Evolutionary conservation across 2,113 vertebrate genomes (phyloP).

Genomic region (Urocitellus parryii): DNA sequence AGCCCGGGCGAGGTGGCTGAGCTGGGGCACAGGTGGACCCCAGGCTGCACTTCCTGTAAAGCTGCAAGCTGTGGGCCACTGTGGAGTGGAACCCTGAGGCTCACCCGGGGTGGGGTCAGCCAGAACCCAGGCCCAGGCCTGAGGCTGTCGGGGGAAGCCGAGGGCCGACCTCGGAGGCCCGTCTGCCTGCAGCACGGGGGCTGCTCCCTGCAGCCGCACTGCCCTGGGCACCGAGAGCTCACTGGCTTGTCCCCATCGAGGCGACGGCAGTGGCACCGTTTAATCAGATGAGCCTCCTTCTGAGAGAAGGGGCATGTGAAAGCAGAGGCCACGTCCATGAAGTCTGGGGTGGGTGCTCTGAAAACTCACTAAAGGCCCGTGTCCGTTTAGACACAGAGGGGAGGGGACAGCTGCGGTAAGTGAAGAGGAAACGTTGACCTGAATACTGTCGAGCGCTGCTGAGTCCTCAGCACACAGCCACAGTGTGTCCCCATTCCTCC

Average conservation of each 20-base stretch:
- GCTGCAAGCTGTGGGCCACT: accelerated
- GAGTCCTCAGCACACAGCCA: accelerated
- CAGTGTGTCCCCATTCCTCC: neutral
- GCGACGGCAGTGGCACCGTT: accelerated
- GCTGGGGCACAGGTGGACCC: no score
- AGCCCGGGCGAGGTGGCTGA: neutral
- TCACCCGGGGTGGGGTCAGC: accelerated
- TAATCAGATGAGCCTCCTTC: neutral
- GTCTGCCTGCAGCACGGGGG: no score
- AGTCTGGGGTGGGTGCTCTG: neutral
- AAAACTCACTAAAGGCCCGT: neutral
- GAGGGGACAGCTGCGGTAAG: no score
- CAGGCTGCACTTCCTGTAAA: accelerated
- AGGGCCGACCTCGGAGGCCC: accelerated
- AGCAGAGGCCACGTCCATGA: neutral
- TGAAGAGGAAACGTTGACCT: accelerated
- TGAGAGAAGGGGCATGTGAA: neutral
- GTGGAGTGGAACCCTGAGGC: neutral
- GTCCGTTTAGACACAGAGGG: accelerated
- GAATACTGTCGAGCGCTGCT: accelerated
- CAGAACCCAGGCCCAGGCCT: neutral
- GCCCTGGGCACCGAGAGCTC: neutral
- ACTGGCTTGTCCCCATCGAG: accelerated
- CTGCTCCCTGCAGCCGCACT: neutral
- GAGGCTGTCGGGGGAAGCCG: accelerated